These are phyloP conservation scores for Callocephalon fimbriatum DNA, from an alignment of 2,113 vertebrate genomes.

Conservation along the genomic window DNA sequence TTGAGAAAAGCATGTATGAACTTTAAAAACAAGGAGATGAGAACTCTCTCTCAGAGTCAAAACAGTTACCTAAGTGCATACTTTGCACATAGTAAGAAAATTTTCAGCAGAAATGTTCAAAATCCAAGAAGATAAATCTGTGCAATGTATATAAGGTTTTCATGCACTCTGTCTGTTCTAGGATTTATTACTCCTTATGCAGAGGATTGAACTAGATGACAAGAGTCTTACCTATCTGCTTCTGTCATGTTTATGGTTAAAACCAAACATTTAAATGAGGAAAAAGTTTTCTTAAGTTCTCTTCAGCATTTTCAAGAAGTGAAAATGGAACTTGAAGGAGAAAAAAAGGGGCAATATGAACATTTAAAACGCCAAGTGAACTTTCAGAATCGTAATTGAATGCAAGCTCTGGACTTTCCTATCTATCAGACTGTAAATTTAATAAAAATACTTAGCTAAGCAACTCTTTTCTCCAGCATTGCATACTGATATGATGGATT, in stretches of 20 bases:
- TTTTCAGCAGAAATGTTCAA: background rate
- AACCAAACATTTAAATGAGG: background rate
- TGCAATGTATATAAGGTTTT: background rate
- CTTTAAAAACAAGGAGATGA: background rate
- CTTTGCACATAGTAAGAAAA: background rate
- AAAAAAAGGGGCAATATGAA: background rate
- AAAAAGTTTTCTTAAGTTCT: background rate
- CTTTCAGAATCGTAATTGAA: background rate
- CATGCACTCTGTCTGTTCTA: background rate
- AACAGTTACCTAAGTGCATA: background rate
- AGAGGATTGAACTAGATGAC: background rate
- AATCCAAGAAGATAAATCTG: background rate
- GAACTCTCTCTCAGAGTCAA: background rate
- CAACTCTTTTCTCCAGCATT: background rate
- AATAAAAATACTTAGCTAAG: background rate
- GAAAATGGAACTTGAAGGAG: background rate
- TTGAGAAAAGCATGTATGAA: background rate
- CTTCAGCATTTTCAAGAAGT: conserved; percentile 1
- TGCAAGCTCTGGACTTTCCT: conserved; percentile 15
- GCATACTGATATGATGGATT: conserved; percentile 37
- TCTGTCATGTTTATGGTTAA: background rate
- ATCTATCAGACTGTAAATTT: conserved; percentile 34
- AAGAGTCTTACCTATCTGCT: background rate
- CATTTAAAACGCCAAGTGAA: conserved; percentile 6
- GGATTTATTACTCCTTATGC: background rate